Conservation (phyloP, 2,888 invertebrate genomes). For the Colletes collaris region DNA sequence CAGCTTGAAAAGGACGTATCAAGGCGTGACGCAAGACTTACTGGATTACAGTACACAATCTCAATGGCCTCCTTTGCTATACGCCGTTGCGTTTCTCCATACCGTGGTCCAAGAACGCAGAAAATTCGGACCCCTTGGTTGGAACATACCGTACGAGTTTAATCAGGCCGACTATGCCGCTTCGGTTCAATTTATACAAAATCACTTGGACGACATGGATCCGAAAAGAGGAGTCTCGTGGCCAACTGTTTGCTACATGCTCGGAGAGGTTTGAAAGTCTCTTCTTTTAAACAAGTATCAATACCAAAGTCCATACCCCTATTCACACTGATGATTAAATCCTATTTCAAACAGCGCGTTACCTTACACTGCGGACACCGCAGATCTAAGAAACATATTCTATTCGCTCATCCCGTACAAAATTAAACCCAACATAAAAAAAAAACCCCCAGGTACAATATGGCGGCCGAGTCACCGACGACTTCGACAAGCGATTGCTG, state of each 20-base stretch:
- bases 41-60: conserved; percentile 95
- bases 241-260: conserved; percentile 98
- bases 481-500: conserved; percentile 96
- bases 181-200: conserved; percentile 97
- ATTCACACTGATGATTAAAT: neutral
- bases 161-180: conserved; percentile 98
- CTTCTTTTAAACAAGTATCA: neutral
- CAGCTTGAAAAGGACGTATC: conserved; percentile 97
- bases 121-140: conserved; percentile 98
- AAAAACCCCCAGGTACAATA: conserved; percentile 84
- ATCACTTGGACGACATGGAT: conserved; percentile 98
- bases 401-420: too few species aligned
- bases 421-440: too few species aligned
- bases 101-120: conserved; percentile 97
- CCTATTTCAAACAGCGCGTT: neutral
- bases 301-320: too few species aligned
- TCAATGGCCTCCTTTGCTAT: conserved; percentile 97
- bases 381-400: too few species aligned
- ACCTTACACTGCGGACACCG: neutral
- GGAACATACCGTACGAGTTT: conserved; percentile 99
- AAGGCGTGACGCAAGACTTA: conserved; percentile 94
- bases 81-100: conserved; percentile 97
- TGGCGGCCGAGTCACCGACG: conserved; percentile 97
- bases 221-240: conserved; percentile 98
- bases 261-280: conserved; percentile 89